A percentile compares a stretch with the other conserved stretches of the same genome.
These are phyloP conservation scores for Trichechus manatus DNA, from an alignment of 2,113 vertebrate genomes.

Conservation along the genomic window DNA sequence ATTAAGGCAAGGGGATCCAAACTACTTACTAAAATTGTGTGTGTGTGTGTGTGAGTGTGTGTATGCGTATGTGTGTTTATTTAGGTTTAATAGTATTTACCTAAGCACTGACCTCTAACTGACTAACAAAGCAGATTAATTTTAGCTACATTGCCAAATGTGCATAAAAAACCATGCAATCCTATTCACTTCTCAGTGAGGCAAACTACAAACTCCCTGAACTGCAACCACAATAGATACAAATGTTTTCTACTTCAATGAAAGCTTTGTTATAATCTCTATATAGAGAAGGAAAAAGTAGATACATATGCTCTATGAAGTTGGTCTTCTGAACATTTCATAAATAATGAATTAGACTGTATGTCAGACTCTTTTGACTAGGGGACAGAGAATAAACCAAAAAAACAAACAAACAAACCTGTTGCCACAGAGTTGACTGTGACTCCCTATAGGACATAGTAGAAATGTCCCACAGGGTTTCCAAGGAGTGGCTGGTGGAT, in stretches of 20 bases:
- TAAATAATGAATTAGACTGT: not conserved
- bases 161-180: not conserved
- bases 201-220: not conserved
- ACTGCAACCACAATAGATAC: not conserved
- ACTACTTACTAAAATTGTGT: not conserved
- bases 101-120: not conserved
- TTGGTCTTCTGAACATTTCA: not conserved
- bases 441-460: too few relatives aligned
- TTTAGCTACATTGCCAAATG: not conserved
- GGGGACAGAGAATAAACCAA: not conserved
- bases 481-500: too few relatives aligned
- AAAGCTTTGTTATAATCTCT: not conserved
- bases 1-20: not conserved
- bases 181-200: constrained; percentile 1
- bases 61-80: not conserved
- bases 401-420: too few relatives aligned
- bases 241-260: constrained; percentile 13
- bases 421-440: too few relatives aligned
- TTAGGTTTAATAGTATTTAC: not conserved
- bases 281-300: not conserved
- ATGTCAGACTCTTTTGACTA: not conserved
- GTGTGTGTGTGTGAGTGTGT: not conserved
- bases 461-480: too few relatives aligned
- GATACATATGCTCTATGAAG: not conserved
- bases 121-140: constrained; percentile 14